These are phyloP conservation scores for Hexactinellida sp. DNA, from an alignment of 37 sponge, comb jelly and placozoan species.

Conservation along the genomic window DNA sequence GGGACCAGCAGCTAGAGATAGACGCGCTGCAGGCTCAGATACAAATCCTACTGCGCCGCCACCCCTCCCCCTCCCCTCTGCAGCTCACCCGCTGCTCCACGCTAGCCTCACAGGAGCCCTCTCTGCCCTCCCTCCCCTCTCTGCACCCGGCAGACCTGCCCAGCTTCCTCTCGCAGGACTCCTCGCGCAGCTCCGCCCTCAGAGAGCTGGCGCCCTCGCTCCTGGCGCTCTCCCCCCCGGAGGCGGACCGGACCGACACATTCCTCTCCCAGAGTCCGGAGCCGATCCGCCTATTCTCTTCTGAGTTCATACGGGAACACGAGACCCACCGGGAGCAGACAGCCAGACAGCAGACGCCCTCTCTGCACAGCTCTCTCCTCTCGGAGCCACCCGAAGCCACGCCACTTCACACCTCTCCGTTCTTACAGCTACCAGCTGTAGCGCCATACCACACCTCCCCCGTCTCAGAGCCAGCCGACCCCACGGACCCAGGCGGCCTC, in stretches of 20 bases:
- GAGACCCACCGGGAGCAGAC: neutral
- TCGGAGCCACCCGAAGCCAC: too few species aligned
- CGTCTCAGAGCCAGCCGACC: neutral
- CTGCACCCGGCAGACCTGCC: neutral
- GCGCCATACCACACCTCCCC: neutral
- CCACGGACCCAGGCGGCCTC: neutral
- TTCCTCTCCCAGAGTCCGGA: neutral
- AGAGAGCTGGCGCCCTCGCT: neutral
- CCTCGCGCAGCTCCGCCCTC: neutral
- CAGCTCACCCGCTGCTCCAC: neutral
- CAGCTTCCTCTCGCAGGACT: neutral
- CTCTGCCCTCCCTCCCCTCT: neutral
- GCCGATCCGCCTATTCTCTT: neutral
- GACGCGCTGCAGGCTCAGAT: constrained; percentile 4
- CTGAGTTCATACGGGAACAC: neutral
- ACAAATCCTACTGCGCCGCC: neutral
- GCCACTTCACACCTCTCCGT: too few species aligned
- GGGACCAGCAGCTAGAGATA: constrained; percentile 12
- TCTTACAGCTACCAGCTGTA: neutral
- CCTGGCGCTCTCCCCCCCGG: neutral
- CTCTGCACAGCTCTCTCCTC: neutral
- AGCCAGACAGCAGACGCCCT: neutral
- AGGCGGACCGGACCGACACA: neutral
- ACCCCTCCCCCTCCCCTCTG: neutral
- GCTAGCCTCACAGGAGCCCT: neutral